A percentile compares a stretch with the other conserved stretches of the same genome.
phyloP scores from a whole-genome alignment of 2,888 invertebrate species.

The Lacanobia wlatinum region DNA sequence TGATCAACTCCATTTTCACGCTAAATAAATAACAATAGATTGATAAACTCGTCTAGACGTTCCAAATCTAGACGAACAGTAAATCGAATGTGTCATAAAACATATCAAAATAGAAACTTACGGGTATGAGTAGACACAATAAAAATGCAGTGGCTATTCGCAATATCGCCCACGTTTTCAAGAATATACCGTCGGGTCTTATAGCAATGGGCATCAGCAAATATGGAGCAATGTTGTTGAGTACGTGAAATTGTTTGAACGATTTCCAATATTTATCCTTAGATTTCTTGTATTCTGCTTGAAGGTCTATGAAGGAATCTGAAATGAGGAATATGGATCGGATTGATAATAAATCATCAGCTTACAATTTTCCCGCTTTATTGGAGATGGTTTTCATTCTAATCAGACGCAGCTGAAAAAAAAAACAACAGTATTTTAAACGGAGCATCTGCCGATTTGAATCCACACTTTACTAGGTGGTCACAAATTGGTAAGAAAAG shows the following conservation, averaged over 20 bases:
- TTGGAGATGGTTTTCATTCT: background rate
- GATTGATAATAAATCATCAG: background rate
- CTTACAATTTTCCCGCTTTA: background rate
- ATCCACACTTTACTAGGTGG: background rate
- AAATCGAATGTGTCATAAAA: conserved; percentile 15
- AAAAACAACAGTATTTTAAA: background rate
- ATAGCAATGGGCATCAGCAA: conserved; percentile 82
- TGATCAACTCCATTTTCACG: conserved; percentile 17
- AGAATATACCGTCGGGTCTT: conserved; percentile 83
- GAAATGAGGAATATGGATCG: conserved; percentile 38
- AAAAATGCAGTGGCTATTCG: conserved; percentile 79
- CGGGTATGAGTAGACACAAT: conserved; percentile 83
- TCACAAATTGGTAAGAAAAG: too few relatives aligned
- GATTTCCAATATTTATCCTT: conserved; percentile 81
- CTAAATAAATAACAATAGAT: conserved; percentile 24
- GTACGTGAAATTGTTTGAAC: conserved; percentile 77
- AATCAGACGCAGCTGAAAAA: background rate
- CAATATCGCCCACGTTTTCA: conserved; percentile 82
- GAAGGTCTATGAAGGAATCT: conserved; percentile 86
- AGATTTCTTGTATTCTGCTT: conserved; percentile 74
- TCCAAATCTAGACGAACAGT: conserved; percentile 23
- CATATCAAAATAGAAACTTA: conserved; percentile 68
- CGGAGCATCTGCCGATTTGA: background rate
- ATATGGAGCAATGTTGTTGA: conserved; percentile 81
- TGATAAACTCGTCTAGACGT: conserved; percentile 39